A percentile compares a stretch with the other conserved stretches of the same genome.
These are phyloP conservation scores for Fundulus diaphanus DNA, from an alignment of 2,797 vertebrate genomes.

Conservation along the genomic window DNA sequence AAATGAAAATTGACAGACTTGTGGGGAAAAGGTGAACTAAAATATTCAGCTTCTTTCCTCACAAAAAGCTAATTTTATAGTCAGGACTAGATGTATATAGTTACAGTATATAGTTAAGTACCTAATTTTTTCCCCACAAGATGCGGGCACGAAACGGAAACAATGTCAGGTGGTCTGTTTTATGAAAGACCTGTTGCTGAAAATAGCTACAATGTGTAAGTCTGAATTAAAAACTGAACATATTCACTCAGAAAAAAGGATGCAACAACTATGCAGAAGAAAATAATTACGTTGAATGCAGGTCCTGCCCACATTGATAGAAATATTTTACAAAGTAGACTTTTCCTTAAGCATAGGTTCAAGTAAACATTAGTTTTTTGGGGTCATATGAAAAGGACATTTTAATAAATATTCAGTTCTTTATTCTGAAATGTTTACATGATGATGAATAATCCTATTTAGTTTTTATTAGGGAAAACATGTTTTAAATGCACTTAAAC, in stretches of 20 bases:
- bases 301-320: not conserved
- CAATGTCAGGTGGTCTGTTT: not conserved
- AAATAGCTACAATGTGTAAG: not conserved
- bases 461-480: no score
- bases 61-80: slow-evolving; percentile 1
- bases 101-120: no score
- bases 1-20: not conserved
- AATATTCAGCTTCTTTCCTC: not conserved
- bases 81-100: not conserved
- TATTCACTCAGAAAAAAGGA: not conserved
- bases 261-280: not conserved
- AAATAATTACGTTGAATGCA: not conserved
- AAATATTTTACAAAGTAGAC: not conserved
- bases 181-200: not conserved
- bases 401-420: not conserved
- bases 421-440: not conserved
- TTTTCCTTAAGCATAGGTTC: not conserved
- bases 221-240: not conserved
- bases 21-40: not conserved
- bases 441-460: not conserved
- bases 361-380: not conserved
- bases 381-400: not conserved
- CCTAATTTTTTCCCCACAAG: no score
- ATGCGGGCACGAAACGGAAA: not conserved
- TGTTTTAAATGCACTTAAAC: no score